phyloP scores from a whole-genome alignment of 2,797 vertebrate species.

The Gallinago stenura region DNA sequence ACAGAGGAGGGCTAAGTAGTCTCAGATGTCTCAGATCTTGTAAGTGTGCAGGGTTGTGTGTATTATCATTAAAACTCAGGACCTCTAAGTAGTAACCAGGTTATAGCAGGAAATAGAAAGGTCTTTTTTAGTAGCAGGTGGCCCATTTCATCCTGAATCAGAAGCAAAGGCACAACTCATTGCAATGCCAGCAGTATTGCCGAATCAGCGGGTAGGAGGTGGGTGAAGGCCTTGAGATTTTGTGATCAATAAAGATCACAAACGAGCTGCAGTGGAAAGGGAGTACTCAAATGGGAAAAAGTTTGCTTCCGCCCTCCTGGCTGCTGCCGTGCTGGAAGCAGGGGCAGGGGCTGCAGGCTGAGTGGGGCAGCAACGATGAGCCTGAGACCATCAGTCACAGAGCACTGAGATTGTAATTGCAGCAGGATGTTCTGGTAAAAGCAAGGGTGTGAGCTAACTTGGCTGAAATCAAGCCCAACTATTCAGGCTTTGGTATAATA shows the following conservation, averaged over 20 bases:
- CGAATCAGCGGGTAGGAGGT: neutral
- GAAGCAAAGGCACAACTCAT: neutral
- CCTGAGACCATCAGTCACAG: neutral
- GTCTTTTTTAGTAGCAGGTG: conserved; percentile 22
- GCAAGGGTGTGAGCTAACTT: neutral
- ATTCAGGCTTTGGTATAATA: neutral
- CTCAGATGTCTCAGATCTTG: neutral
- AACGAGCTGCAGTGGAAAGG: neutral
- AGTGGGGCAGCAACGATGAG: neutral
- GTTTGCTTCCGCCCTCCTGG: neutral
- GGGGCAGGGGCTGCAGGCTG: neutral
- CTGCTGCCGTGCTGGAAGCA: neutral
- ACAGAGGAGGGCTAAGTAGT: neutral
- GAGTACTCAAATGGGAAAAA: neutral
- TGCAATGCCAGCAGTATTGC: neutral
- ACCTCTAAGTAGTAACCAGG: neutral
- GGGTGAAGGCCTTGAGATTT: neutral
- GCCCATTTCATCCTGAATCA: conserved; percentile 1
- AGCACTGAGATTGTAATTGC: neutral
- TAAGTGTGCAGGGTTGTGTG: neutral
- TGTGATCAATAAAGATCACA: neutral
- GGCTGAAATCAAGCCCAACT: neutral
- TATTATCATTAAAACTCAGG: neutral
- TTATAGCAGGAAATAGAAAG: conserved; percentile 4
- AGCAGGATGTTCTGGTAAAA: neutral